phyloP scores from a whole-genome alignment of 2,797 vertebrate genomes.

The Scarus forsteni region DNA sequence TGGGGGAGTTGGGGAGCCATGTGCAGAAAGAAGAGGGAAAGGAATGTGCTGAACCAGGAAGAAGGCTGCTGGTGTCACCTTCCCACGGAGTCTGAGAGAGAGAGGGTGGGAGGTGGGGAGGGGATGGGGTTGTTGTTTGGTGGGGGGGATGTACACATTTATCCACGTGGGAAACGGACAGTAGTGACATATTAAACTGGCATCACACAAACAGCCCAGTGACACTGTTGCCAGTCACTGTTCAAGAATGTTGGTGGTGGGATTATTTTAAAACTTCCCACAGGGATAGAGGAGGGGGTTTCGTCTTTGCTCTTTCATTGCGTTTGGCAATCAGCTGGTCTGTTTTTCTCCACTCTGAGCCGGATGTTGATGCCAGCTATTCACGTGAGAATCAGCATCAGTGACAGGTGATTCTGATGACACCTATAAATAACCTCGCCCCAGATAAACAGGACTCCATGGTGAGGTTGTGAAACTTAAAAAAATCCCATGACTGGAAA shows the following conservation, averaged over 20 bases:
- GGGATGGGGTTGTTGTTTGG: slow-evolving; percentile 35
- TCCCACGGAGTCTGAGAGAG: slow-evolving; percentile 59
- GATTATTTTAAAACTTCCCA: slow-evolving; percentile 60
- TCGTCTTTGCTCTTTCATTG: slow-evolving; percentile 31
- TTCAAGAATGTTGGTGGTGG: slow-evolving; percentile 49
- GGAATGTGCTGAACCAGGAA: slow-evolving; percentile 77
- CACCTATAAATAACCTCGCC: slow-evolving; percentile 35
- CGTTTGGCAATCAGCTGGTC: slow-evolving; percentile 52
- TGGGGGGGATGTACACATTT: slow-evolving; percentile 51
- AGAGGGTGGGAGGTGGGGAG: neutral
- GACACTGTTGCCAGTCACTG: slow-evolving; percentile 59
- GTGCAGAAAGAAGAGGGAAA: slow-evolving; percentile 38
- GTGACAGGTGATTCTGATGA: slow-evolving; percentile 8
- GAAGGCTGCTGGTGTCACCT: slow-evolving; percentile 63
- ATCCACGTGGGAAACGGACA: slow-evolving; percentile 75
- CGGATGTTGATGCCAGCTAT: neutral
- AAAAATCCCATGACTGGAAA: slow-evolving; percentile 24
- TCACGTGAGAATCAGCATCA: slow-evolving; percentile 33
- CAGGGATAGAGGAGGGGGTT: slow-evolving; percentile 36
- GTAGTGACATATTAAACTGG: slow-evolving; percentile 69
- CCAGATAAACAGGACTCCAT: slow-evolving; percentile 4
- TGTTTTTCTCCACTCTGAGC: slow-evolving; percentile 35
- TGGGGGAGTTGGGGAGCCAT: slow-evolving; percentile 5
- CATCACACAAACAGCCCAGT: slow-evolving; percentile 56
- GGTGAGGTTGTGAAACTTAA: slow-evolving; percentile 5